phyloP scores from a whole-genome alignment of 2,797 vertebrate genomes.

The Danio aesculapii region DNA sequence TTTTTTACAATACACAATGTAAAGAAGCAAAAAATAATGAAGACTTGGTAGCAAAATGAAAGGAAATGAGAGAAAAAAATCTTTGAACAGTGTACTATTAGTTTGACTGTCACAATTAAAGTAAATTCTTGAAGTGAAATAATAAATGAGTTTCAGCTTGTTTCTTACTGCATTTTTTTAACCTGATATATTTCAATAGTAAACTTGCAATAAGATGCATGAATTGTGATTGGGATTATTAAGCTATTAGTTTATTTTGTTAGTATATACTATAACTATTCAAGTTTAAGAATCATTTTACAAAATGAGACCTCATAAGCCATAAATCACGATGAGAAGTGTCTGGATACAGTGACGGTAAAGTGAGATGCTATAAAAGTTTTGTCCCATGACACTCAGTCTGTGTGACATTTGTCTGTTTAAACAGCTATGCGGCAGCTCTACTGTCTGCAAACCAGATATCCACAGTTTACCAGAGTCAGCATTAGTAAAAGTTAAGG shows the following conservation, averaged over 20 bases:
- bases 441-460: conserved; percentile 34
- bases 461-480: conserved; percentile 18
- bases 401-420: conserved; percentile 43
- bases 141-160: no score
- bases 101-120: no score
- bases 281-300: background rate
- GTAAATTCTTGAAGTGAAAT: no score
- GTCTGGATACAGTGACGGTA: conserved; percentile 22
- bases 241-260: background rate
- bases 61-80: no score
- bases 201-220: background rate
- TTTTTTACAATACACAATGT: no score
- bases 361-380: conserved; percentile 41
- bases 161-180: no score
- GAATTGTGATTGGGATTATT: background rate
- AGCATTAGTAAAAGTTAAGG: conserved; percentile 48
- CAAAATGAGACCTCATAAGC: background rate
- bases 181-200: background rate
- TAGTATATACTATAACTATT: background rate
- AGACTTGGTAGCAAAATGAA: no score
- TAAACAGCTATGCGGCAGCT: conserved; percentile 39
- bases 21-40: no score
- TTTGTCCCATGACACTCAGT: conserved; percentile 40
- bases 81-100: no score
- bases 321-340: conserved; percentile 8